phyloP scores from a whole-genome alignment of 92 coral and sea anemone species.

The Palythoa caribaeorum region DNA sequence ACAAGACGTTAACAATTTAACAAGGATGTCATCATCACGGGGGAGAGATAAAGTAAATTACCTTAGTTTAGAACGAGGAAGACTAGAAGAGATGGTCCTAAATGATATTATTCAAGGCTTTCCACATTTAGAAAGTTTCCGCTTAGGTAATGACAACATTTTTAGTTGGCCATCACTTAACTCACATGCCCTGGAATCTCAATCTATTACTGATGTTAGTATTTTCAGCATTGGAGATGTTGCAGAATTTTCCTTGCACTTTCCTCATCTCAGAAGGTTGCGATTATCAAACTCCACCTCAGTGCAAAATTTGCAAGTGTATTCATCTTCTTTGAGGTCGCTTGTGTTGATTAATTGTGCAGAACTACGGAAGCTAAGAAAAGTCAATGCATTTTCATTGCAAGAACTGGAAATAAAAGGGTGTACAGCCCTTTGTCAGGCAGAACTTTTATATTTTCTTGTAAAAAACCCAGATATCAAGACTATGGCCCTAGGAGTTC shows the following conservation, averaged over 20 bases:
- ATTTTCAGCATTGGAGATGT: conserved; percentile 84
- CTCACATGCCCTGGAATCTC: conserved; percentile 62
- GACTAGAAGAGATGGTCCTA: conserved; percentile 64
- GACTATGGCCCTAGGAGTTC: conserved; percentile 67
- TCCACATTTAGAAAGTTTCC: conserved; percentile 58
- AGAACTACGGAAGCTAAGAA: conserved; percentile 74
- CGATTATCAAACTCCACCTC: conserved; percentile 67
- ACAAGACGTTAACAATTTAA: conserved; percentile 48
- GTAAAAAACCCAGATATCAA: conserved; percentile 85
- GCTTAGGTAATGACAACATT: conserved; percentile 84
- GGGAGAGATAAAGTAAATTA: conserved; percentile 63
- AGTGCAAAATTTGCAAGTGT: conserved; percentile 60
- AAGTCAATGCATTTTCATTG: conserved; percentile 71
- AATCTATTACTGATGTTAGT: conserved; percentile 65
- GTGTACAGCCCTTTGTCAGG: conserved; percentile 70
- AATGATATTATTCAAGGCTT: conserved; percentile 63
- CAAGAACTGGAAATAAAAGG: conserved; percentile 67
- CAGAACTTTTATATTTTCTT: conserved; percentile 75
- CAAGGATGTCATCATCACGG: conserved; percentile 61
- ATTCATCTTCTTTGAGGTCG: conserved; percentile 73
- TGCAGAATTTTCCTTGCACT: conserved; percentile 66
- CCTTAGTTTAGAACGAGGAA: conserved; percentile 78
- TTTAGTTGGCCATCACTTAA: conserved; percentile 87
- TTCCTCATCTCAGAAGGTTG: conserved; percentile 69
- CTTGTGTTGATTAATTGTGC: conserved; percentile 71